Evolutionary conservation across 2,888 invertebrate genomes (phyloP).

Genomic region (Eristalinus sepulchralis): DNA sequence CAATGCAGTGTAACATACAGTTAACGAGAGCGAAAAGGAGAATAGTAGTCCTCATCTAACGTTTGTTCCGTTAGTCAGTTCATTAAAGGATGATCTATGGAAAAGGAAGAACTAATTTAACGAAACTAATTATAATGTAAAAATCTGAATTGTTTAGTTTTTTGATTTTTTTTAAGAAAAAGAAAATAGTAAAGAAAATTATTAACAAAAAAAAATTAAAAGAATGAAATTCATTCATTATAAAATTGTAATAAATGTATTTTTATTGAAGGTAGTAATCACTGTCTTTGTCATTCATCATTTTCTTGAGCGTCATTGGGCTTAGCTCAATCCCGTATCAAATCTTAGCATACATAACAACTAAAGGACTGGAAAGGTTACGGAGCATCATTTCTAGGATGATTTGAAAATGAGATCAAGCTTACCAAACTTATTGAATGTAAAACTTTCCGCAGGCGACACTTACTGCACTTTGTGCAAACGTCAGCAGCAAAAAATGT

Average conservation of each 20-base stretch:
- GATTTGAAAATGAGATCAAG: no score
- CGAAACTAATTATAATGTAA: constrained; percentile 49
- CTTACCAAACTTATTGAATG: no score
- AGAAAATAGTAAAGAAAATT: constrained; percentile 54
- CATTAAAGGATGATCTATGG: constrained; percentile 32
- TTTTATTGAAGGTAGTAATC: not conserved
- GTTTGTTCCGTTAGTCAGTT: constrained; percentile 38
- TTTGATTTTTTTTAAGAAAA: constrained; percentile 41
- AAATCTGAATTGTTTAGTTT: constrained; percentile 52
- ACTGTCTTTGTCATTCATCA: no score
- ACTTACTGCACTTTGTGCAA: no score
- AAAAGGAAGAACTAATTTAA: constrained; percentile 50
- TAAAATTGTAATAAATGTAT: constrained; percentile 8
- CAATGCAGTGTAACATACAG: not conserved
- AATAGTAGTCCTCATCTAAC: not conserved
- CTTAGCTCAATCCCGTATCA: no score
- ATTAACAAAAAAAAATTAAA: constrained; percentile 42
- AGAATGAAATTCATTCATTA: constrained; percentile 49
- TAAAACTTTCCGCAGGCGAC: no score
- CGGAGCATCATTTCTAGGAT: no score
- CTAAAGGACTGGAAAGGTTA: no score
- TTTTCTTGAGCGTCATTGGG: no score
- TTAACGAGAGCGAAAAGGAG: not conserved
- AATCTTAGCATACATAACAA: no score
- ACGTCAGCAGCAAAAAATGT: no score